These are phyloP conservation scores for Mustela lutreola DNA, from an alignment of 2,113 vertebrate genomes.

Conservation along the genomic window DNA sequence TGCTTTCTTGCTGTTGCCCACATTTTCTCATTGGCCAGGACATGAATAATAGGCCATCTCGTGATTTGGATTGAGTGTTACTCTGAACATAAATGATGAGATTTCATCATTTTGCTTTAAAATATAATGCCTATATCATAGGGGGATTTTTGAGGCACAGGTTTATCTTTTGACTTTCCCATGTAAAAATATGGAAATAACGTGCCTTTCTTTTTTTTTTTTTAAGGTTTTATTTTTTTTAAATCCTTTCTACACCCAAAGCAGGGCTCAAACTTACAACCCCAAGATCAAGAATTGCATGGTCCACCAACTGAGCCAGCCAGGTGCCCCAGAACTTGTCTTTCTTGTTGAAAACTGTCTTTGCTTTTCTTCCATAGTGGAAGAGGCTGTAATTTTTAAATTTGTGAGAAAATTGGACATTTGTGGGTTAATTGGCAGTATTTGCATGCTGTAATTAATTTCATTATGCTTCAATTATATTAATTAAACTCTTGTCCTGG, in stretches of 20 bases:
- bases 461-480: conserved; percentile 83
- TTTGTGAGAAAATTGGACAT: conserved; percentile 68
- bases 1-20: background rate
- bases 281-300: background rate
- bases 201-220: background rate
- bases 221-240: background rate
- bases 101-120: background rate
- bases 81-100: background rate
- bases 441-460: conserved; percentile 74
- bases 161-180: background rate
- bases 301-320: background rate
- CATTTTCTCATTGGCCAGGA: background rate
- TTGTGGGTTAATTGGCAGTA: conserved; percentile 82
- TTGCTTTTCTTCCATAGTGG: background rate
- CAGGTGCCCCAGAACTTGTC: background rate
- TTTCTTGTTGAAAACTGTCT: background rate
- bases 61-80: background rate
- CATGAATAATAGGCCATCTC: background rate
- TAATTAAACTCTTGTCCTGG: conserved; percentile 82
- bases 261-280: background rate
- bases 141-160: background rate
- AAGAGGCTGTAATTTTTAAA: conserved; percentile 64
- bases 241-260: background rate
- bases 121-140: background rate
- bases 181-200: background rate